Evolutionary conservation across 1,140 invertebrate species (phyloP), one percentile per base, ranked within the genome.

Genomic region (Plutomurus gul): DNA sequence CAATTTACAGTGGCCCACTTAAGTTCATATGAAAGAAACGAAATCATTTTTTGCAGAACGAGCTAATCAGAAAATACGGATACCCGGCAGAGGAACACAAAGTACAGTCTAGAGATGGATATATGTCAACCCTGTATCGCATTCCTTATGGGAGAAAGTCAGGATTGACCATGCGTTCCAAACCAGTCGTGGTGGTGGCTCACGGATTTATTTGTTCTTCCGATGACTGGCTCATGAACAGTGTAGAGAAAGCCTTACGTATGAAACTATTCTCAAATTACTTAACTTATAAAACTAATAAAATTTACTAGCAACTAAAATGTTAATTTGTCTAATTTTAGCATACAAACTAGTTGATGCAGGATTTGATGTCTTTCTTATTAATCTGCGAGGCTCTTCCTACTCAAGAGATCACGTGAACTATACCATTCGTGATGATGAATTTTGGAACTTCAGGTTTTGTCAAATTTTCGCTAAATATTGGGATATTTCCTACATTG

Each of bases 311-410:
- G 30, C 10, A 5, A 22, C 1, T 11, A 3, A 1, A 36, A n/a
- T 27, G 4, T 37, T 8, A n/a, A 30, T 81, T 75, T 33, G 22
- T 72, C 8, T 25, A 10, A 18, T 56, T 36, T 78, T 11, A 91
- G 92, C 85, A 6, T 93, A 91, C 81, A 83, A 89, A n/a, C 86
- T 92, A 18, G 88, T 90, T 0, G 89, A 91, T 78, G 83, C 86
- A 74, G 93, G 93, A 25, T 95, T 91, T 82, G 93, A 95, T 84
- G 93, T 95, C 0, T 93, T 92, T 92, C 82, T 92, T 81, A n/a
- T n/a, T n/a, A n/a, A n/a, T n/a, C n/a, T n/a, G n/a, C n/a, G n/a
- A n/a, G n/a, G n/a, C n/a, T n/a, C n/a, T n/a, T n/a, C n/a, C n/a
- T n/a, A n/a, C n/a, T n/a, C n/a, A n/a, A n/a, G n/a, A n/a, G n/a